phyloP scores from a whole-genome alignment of 1,140 invertebrate genomes.

The Aphelenchoides avenae region DNA sequence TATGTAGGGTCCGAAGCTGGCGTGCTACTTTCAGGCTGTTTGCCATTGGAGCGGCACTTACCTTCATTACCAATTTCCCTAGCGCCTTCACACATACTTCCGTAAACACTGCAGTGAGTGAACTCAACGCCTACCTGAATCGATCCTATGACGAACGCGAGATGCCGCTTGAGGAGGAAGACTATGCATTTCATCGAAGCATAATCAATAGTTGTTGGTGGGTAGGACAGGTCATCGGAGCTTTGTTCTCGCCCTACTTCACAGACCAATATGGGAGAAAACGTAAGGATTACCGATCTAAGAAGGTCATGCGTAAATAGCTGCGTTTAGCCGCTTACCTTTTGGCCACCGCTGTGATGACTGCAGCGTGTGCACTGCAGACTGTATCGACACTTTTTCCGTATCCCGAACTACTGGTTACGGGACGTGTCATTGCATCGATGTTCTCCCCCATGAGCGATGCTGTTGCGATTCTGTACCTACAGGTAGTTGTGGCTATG shows the following conservation, averaged over 20 bases:
- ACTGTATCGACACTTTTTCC: slow-evolving; percentile 23
- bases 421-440: slow-evolving; percentile 36
- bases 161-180: slow-evolving; percentile 73
- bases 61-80: slow-evolving; percentile 45
- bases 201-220: slow-evolving; percentile 50
- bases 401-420: slow-evolving; percentile 36
- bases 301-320: no score
- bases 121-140: slow-evolving; percentile 92
- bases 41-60: slow-evolving; percentile 32
- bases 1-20: no score
- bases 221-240: slow-evolving; percentile 46
- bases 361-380: slow-evolving; percentile 35
- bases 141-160: slow-evolving; percentile 76
- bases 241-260: slow-evolving; percentile 35
- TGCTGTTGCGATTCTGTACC: slow-evolving; percentile 42
- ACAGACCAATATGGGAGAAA: slow-evolving; percentile 42
- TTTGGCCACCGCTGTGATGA: slow-evolving; percentile 35
- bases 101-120: slow-evolving; percentile 69
- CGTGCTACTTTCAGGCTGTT: slow-evolving; percentile 35
- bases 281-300: slow-evolving; percentile 25
- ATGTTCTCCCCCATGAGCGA: slow-evolving; percentile 44
- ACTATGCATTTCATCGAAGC: no score
- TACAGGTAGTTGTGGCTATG: no score
- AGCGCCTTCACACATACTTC: slow-evolving; percentile 7
- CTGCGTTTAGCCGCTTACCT: slow-evolving; percentile 45